Conservation (phyloP, 1,140 invertebrate species). For the Pogonomyrmex barbatus region DNA sequence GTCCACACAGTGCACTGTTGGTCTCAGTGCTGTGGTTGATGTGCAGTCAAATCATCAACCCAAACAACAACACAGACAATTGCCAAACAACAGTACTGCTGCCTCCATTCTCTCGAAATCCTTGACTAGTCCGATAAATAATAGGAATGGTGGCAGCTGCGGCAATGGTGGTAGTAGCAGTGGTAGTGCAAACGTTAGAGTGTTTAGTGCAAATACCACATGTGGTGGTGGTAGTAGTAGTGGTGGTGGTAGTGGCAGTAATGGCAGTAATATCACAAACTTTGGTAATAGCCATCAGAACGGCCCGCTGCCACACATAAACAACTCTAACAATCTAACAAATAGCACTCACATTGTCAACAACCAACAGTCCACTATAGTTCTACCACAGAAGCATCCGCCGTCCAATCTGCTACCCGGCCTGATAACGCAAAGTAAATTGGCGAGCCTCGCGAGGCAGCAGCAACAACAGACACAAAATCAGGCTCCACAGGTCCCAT, state of each 20-base stretch:
- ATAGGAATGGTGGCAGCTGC: conserved; percentile 74
- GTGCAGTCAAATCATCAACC: conserved; percentile 72
- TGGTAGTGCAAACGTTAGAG: conserved; percentile 73
- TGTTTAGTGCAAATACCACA: conserved; percentile 72
- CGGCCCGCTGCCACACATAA: conserved; percentile 77
- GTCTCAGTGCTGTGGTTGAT: conserved; percentile 67
- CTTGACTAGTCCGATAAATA: conserved; percentile 84
- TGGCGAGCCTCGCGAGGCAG: conserved; percentile 83
- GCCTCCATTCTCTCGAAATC: conserved; percentile 84
- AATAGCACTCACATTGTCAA: conserved; percentile 81
- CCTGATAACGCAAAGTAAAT: conserved; percentile 83
- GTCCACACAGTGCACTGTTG: conserved; percentile 71
- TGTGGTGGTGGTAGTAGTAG: conserved; percentile 35
- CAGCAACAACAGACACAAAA: conserved; percentile 79
- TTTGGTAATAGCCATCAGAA: conserved; percentile 85
- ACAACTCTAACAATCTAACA: conserved; percentile 81
- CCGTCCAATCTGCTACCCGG: conserved; percentile 84
- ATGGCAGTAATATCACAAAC: conserved; percentile 73
- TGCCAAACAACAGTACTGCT: conserved; percentile 78
- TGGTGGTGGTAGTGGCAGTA: conserved; percentile 55
- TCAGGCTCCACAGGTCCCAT: conserved; percentile 81
- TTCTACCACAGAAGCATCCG: conserved; percentile 84
- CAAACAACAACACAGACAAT: conserved; percentile 80
- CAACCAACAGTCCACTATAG: conserved; percentile 81
- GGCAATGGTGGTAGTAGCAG: conserved; percentile 35